phyloP scores from a whole-genome alignment of 2,797 vertebrate species.

The Liparis tanakae region DNA sequence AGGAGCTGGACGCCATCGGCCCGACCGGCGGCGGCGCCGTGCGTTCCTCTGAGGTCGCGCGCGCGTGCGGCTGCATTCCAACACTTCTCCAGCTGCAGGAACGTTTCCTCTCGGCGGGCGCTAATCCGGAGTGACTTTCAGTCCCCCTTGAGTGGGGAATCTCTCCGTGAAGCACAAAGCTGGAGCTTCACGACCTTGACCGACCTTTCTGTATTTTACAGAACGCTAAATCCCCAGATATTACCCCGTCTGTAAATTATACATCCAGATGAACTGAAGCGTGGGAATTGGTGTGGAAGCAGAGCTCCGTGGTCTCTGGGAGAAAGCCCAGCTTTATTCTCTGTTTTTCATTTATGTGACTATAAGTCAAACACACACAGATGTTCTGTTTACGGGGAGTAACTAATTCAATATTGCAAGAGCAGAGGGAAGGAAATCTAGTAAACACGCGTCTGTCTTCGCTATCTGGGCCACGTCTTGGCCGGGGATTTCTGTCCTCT shows the following conservation, averaged over 20 bases:
- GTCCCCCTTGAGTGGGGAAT: conserved; percentile 53
- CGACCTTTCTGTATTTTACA: conserved; percentile 37
- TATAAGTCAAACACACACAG: conserved; percentile 4
- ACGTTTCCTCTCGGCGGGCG: conserved; percentile 64
- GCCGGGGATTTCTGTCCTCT: conserved; percentile 49
- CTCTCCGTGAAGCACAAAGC: conserved; percentile 43
- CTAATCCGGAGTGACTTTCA: conserved; percentile 74
- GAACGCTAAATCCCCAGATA: conserved; percentile 26
- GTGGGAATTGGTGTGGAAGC: background rate
- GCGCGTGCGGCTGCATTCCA: conserved; percentile 26
- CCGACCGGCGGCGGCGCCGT: too few relatives aligned
- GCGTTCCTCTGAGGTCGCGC: background rate
- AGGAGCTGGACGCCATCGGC: conserved; percentile 16
- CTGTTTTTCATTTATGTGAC: background rate
- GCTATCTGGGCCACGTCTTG: conserved; percentile 61
- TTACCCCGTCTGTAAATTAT: too few relatives aligned
- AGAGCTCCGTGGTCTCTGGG: background rate
- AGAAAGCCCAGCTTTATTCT: conserved; percentile 9
- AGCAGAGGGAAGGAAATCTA: conserved; percentile 30
- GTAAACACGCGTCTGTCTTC: conserved; percentile 49
- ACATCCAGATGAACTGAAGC: conserved; percentile 22
- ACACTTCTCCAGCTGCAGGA: conserved; percentile 62
- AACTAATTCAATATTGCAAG: conserved; percentile 27
- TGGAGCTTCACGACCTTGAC: conserved; percentile 55
- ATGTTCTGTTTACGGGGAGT: background rate